Percentiles rank a stretch among this genome's conserved stretches.
Conservation (phyloP, 2,113 vertebrate genomes). For the Podilymbus podiceps region DNA sequence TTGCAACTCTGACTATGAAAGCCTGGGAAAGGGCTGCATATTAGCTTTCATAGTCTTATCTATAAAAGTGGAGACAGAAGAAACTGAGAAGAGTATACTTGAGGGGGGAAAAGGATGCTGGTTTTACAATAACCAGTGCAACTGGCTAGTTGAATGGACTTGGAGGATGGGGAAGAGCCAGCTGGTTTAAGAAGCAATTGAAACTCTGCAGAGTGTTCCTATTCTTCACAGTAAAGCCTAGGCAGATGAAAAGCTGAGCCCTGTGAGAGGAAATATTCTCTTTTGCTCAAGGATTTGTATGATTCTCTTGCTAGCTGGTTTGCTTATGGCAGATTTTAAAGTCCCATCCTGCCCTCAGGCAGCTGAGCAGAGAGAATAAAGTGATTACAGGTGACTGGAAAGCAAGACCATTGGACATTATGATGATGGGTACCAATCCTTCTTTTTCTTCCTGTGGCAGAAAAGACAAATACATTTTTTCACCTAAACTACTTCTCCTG, state of each 20-base stretch:
- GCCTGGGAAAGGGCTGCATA: neutral
- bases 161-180: neutral
- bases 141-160: neutral
- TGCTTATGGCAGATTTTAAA: neutral
- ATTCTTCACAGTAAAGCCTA: neutral
- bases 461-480: neutral
- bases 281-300: neutral
- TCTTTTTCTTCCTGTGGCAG: neutral
- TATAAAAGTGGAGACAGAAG: neutral
- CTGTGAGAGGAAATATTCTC: neutral
- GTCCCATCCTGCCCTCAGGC: neutral
- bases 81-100: neutral
- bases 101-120: neutral
- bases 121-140: neutral
- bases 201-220: neutral
- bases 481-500: neutral
- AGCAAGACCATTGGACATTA: neutral
- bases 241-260: neutral
- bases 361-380: neutral
- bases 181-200: neutral
- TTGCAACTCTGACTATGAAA: neutral
- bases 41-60: neutral
- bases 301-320: neutral
- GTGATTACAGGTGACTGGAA: neutral
- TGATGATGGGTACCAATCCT: neutral